phyloP scores from a whole-genome alignment of 1,140 invertebrate species.

The Drosophila busckii region DNA sequence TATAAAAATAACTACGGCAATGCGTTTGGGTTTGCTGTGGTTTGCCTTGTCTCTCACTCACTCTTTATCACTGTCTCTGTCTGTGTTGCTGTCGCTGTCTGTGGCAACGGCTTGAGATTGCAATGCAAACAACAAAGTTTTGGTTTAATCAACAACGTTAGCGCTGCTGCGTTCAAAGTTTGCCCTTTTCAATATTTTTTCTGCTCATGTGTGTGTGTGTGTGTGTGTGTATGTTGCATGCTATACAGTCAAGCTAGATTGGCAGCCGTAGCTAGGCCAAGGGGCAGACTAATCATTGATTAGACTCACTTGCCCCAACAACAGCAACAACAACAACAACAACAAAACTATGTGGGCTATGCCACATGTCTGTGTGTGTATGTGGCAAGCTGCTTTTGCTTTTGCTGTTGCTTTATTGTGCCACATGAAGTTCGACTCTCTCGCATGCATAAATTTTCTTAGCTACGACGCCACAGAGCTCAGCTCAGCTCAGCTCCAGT shows the following conservation, averaged over 20 bases:
- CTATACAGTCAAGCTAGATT: constrained; percentile 25
- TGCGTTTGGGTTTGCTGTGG: too few species aligned
- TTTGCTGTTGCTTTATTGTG: constrained; percentile 22
- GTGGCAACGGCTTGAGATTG: too few species aligned
- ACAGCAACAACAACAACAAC: constrained; percentile 4
- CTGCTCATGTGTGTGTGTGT: not conserved
- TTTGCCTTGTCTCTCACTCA: too few species aligned
- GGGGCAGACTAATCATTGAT: constrained; percentile 43
- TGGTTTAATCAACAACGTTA: constrained; percentile 39
- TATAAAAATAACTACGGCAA: too few species aligned
- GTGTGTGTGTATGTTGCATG: constrained; percentile 18
- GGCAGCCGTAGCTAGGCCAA: constrained; percentile 30
- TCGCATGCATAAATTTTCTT: constrained; percentile 59
- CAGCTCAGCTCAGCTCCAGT: constrained; percentile 1
- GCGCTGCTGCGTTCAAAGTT: constrained; percentile 8
- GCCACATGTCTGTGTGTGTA: not conserved
- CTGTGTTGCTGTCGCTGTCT: not conserved
- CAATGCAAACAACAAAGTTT: constrained; percentile 25
- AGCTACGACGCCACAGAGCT: constrained; percentile 7
- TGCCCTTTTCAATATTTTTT: not conserved
- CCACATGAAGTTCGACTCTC: constrained; percentile 45
- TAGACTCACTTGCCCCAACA: constrained; percentile 15
- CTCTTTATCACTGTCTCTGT: not conserved
- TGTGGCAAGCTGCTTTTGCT: constrained; percentile 18
- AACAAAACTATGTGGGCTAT: not conserved